Percentiles rank a stretch among this genome's conserved stretches.
Evolutionary conservation across 2,888 invertebrate genomes (phyloP).

Genomic region (Agrochola litura): DNA sequence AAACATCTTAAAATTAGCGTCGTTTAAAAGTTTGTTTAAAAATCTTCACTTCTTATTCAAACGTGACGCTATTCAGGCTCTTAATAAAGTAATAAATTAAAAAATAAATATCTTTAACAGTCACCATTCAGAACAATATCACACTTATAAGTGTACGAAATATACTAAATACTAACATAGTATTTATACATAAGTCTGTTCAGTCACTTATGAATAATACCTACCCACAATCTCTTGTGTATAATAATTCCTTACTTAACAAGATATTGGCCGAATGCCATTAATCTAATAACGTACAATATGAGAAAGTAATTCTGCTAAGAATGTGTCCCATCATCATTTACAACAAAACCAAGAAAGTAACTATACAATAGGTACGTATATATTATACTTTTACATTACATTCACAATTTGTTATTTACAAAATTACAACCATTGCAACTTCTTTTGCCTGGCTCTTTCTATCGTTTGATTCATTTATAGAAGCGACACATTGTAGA

Average conservation of each 20-base stretch:
- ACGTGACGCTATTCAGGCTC: constrained; percentile 56
- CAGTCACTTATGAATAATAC: constrained; percentile 53
- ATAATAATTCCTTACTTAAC: constrained; percentile 4
- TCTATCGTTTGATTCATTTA: constrained; percentile 7
- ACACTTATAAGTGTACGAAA: constrained; percentile 53
- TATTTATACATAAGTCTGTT: constrained; percentile 47
- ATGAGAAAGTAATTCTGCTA: constrained; percentile 24
- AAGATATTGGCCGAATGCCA: constrained; percentile 16
- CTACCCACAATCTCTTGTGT: constrained; percentile 36
- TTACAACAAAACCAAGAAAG: constrained; percentile 28
- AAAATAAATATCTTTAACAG: constrained; percentile 63
- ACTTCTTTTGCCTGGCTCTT: constrained; percentile 14
- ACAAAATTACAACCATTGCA: constrained; percentile 30
- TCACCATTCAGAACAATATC: constrained; percentile 64
- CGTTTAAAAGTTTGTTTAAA: neutral
- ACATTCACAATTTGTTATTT: constrained; percentile 51
- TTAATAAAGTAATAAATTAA: constrained; percentile 66
- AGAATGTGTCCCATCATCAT: constrained; percentile 12
- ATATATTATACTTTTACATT: constrained; percentile 1
- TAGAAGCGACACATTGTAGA: constrained; percentile 6
- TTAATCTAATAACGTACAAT: constrained; percentile 22
- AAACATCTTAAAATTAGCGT: constrained; percentile 22
- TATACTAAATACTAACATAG: constrained; percentile 55
- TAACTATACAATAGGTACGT: neutral
- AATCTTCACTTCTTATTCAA: constrained; percentile 19